Conservation (phyloP, 1,140 invertebrate species). For the Stratiolaelaps scimitus region DNA sequence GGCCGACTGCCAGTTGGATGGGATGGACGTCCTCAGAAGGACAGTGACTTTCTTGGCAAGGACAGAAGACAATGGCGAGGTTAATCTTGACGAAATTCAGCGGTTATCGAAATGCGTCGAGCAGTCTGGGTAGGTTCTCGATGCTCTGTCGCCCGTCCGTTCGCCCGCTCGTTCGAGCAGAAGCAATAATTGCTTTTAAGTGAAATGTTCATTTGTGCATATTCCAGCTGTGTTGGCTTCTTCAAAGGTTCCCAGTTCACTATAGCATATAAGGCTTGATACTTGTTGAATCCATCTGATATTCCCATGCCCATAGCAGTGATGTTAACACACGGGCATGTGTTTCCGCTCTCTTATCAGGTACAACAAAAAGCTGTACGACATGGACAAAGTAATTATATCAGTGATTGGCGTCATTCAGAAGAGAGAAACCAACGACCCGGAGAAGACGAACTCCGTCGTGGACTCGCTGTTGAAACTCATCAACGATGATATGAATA, state of each 20-base stretch:
- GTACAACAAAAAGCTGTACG: slow-evolving; percentile 7
- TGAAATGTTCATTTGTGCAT: no score
- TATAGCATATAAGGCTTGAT: not conserved
- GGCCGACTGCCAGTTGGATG: slow-evolving; percentile 6
- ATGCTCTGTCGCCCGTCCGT: no score
- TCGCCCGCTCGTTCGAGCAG: no score
- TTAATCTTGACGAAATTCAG: slow-evolving; percentile 15
- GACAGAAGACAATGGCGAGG: not conserved
- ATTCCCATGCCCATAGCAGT: no score
- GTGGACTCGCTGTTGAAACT: slow-evolving; percentile 17
- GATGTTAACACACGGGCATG: no score
- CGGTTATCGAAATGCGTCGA: not conserved
- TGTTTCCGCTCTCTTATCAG: not conserved
- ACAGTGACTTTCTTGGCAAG: not conserved
- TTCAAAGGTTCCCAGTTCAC: not conserved
- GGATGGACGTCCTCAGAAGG: slow-evolving; percentile 6
- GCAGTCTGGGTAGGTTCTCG: slow-evolving; percentile 16
- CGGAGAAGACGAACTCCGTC: not conserved
- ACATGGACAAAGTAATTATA: slow-evolving; percentile 24
- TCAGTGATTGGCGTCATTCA: not conserved
- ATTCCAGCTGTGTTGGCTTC: no score
- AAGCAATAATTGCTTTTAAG: no score
- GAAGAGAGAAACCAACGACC: not conserved
- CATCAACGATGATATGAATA: slow-evolving; percentile 19
- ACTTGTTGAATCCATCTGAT: not conserved